Base-by-base conservation (phyloP, 2,888 invertebrate genomes). In the Odontomyia ornata region DNA sequence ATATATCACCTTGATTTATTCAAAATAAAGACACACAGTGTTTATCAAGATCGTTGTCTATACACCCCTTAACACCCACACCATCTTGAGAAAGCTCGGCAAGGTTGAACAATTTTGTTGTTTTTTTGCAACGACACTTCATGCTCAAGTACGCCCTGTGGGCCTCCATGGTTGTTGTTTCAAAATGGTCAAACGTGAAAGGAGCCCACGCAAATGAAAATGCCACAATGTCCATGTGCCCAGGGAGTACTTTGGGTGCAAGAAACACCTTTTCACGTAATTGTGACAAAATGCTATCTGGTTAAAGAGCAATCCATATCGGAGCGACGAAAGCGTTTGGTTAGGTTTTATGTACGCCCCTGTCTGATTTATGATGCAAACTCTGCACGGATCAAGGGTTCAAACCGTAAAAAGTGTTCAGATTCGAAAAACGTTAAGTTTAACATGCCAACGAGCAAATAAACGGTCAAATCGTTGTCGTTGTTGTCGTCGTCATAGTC, bases 1-100 rank as follows among this genome's bases (percentile, higher is more conserved):
- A 79, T 79, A 79, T 75, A 77, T 79, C 79, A 79, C 77, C 46
- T 76, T 79, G 79, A 79, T 79, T 79, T 79, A 79, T 77, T 76
- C 69, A 77, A 76, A 79, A 77, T 77, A 71, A 76, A 69, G 75
- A 75, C 46, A 36, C 76, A 76, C 76, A 79, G 67, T 76, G 71
- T 75, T 77, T 79, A 79, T 79, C 79, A 77, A 79, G 79, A 79
- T 79, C 76, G 76, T 36, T 36, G 36, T 76, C 79, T 75, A 71
- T 77, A 75, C 77, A 77, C 75, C 79, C 76, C 77, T 73, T 75
- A 36, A 79, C 79, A 79, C 79, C 79, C 77, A 79, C 79, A 78
- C 75, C 71, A 18, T 13, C 23, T 15, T n/a, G 46, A 46, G 25
- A 2, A 43, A 56, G 36, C 77, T 43, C 18, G 43, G 1, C 65